phyloP scores from a whole-genome alignment of 2,888 invertebrate species.

The Eristalis arbustorum region DNA sequence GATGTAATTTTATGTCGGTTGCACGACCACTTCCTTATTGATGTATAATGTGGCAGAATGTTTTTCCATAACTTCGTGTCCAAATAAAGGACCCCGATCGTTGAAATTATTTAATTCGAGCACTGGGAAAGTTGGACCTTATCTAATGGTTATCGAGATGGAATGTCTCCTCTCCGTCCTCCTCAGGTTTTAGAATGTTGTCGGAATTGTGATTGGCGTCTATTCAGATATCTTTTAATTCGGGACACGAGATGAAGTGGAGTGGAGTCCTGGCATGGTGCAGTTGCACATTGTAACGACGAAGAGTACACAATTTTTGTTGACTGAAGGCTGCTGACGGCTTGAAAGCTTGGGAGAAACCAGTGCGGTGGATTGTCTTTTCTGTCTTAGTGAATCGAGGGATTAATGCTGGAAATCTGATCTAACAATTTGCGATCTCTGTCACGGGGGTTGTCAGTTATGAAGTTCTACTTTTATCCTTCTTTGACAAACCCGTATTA shows the following conservation, averaged over 20 bases:
- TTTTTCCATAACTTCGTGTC: slow-evolving; percentile 15
- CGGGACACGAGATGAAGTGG: background rate
- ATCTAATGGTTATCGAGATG: background rate
- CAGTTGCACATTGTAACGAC: background rate
- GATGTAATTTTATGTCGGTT: slow-evolving; percentile 37
- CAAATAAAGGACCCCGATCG: background rate
- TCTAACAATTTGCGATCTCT: too few species aligned
- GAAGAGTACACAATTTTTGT: background rate
- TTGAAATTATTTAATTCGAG: background rate
- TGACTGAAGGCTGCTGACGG: too few species aligned
- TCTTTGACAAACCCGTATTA: too few species aligned
- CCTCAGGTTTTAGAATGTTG: background rate
- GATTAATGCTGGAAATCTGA: too few species aligned
- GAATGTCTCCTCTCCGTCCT: background rate
- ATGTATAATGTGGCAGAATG: slow-evolving; percentile 12
- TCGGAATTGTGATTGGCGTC: background rate
- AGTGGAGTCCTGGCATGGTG: background rate
- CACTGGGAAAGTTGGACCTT: background rate
- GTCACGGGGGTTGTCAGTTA: too few species aligned
- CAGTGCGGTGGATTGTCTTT: too few species aligned
- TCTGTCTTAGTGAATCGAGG: too few species aligned
- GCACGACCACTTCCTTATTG: slow-evolving; percentile 22
- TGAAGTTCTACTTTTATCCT: too few species aligned
- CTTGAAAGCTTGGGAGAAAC: too few species aligned
- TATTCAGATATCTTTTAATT: background rate